Evolutionary conservation across 2,113 vertebrate species (phyloP).

Genomic region (Eulemur rufifrons): DNA sequence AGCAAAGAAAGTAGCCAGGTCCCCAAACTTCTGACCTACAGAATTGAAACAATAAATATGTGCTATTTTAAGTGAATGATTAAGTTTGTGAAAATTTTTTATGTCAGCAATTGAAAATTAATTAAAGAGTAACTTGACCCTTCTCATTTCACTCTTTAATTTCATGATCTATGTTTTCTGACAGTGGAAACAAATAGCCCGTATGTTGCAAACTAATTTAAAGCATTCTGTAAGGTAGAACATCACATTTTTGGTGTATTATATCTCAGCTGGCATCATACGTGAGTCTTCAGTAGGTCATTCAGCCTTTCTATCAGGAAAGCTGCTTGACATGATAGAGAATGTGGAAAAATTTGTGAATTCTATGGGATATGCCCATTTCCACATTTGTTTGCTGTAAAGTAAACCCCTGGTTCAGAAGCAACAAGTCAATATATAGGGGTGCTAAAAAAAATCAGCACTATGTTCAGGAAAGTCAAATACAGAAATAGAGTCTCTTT

Average conservation of each 20-base stretch:
- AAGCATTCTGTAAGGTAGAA: neutral
- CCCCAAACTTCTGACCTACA: neutral
- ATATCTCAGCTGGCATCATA: neutral
- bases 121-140: neutral
- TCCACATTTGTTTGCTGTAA: neutral
- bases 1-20: neutral
- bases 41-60: neutral
- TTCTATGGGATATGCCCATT: neutral
- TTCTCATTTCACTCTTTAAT: neutral
- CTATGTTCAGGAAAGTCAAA: neutral
- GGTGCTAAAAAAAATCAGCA: neutral
- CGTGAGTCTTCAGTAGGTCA: neutral
- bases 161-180: neutral
- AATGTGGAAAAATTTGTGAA: neutral
- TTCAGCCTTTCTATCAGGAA: neutral
- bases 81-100: neutral
- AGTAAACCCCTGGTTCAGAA: neutral
- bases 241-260: neutral
- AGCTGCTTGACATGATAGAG: neutral
- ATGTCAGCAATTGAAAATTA: neutral
- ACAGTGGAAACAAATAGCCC: neutral
- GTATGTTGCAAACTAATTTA: neutral
- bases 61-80: neutral
- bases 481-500: neutral
- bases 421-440: neutral